Conservation (phyloP, 2,113 vertebrate species). For the Oncorhynchus tshawytscha region DNA sequence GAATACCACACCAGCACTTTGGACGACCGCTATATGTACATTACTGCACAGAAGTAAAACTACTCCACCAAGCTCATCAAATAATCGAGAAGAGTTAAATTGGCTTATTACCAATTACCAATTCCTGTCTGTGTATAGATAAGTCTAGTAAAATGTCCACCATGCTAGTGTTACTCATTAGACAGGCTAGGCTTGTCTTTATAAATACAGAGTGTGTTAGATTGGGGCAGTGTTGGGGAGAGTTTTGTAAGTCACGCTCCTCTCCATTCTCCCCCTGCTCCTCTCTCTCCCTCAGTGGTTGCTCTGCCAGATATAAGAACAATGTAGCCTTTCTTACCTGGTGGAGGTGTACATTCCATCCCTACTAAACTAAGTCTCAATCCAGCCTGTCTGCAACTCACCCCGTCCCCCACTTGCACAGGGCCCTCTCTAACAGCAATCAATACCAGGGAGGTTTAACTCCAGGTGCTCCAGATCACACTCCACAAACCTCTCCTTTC, state of each 20-base stretch:
- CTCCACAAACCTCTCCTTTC: slow-evolving; percentile 43
- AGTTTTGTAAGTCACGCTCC: slow-evolving; percentile 75
- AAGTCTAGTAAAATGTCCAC: no score
- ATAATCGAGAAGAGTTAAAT: no score
- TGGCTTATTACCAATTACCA: no score
- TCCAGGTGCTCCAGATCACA: slow-evolving; percentile 69
- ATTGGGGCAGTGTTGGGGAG: slow-evolving; percentile 32
- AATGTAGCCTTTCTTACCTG: slow-evolving; percentile 83
- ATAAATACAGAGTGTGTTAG: slow-evolving; percentile 38
- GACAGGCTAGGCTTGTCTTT: slow-evolving; percentile 20
- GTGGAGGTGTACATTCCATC: slow-evolving; percentile 79
- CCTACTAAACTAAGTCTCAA: slow-evolving; percentile 70
- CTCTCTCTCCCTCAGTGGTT: slow-evolving; percentile 62
- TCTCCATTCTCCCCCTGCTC: slow-evolving; percentile 64
- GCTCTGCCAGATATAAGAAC: slow-evolving; percentile 76
- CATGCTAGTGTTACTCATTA: no score
- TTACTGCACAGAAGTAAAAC: no score
- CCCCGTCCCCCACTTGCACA: slow-evolving; percentile 54
- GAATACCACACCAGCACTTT: no score
- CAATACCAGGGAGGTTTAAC: slow-evolving; percentile 27
- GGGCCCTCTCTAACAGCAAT: slow-evolving; percentile 46
- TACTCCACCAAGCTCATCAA: no score
- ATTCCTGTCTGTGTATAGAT: no score
- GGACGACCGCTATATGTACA: no score
- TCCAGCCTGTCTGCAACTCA: slow-evolving; percentile 56